Base-by-base conservation (phyloP, 2,888 invertebrate species). In the Eupithecia abbreviata region DNA sequence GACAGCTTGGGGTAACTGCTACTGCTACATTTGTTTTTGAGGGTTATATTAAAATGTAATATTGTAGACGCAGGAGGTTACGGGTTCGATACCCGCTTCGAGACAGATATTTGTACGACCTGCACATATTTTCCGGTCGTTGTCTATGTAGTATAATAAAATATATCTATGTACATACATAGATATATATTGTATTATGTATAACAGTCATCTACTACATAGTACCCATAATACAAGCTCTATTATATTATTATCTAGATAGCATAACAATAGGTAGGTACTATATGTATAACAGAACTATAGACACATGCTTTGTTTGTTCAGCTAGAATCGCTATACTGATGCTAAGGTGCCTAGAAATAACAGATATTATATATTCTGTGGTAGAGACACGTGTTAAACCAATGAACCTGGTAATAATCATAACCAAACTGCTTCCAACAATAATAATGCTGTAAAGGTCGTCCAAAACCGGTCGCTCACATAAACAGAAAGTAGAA, bases 401-500 rank as follows among this genome's bases (percentile, higher is more conserved):
- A 58, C n/a, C 45, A n/a, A 47, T 47, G 12, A 69, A 69, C 4
- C 69, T 45, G 30, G 30, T 62, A 62, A 62, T 62, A 30, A 62
- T 62, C 62, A 62, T 62, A 62, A 62, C 62, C 30, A 30, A 62
- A 62, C 18, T 10, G 62, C 62, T 62, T 62, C 62, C 62, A 62
- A 62, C 69, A 58, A 69, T 13, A 73, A 73, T n/a, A 45, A 58
- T 30, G 68, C 12, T 12, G n/a, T 75, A 51, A 43, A 74, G 76
- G 74, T 71, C 74, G 13, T 42, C 13, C 30, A 42, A 58, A 74
- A 73, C 75, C 73, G 55, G 75, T 71, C 58, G 4, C 9, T 69
- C 77, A 69, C 47, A 65, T 66, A 72, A 62, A 69, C 66, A 70
- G 76, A 78, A 71, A 76, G 76, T 72, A 15, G 70, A 73, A 74